Percentiles rank a stretch among this genome's conserved stretches.
phyloP scores from a whole-genome alignment of 2,113 vertebrate genomes.

The Lophura nycthemera region DNA sequence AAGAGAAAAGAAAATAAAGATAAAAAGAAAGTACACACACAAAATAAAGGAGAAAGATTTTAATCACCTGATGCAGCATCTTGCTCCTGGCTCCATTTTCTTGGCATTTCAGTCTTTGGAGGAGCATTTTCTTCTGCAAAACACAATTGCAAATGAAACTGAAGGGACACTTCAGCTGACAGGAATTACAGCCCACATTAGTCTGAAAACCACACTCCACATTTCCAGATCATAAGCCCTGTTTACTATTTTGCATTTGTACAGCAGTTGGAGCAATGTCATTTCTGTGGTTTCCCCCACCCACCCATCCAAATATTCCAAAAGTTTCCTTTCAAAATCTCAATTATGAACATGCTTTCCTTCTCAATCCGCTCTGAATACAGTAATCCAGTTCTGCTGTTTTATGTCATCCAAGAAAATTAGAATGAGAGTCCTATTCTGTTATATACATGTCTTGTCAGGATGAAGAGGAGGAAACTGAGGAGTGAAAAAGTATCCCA shows the following conservation, averaged over 20 bases:
- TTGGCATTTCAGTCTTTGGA: constrained; percentile 28
- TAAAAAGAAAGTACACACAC: neutral
- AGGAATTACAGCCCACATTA: neutral
- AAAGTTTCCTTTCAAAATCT: constrained; percentile 25
- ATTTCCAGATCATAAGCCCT: neutral
- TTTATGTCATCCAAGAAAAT: neutral
- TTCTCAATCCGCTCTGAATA: constrained; percentile 14
- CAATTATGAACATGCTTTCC: constrained; percentile 46
- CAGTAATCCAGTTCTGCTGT: neutral
- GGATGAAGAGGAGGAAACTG: neutral
- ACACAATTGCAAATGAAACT: constrained; percentile 40
- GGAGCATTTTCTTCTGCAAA: constrained; percentile 70
- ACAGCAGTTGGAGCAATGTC: constrained; percentile 29
- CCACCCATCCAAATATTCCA: constrained; percentile 8
- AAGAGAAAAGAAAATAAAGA: constrained; percentile 21
- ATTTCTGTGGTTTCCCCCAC: constrained; percentile 28
- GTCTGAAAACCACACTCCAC: neutral
- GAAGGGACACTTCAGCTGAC: neutral
- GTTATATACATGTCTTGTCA: neutral
- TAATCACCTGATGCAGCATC: constrained; percentile 68
- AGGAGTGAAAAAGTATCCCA: neutral
- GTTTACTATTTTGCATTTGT: constrained; percentile 14
- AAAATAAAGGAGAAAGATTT: constrained; percentile 6
- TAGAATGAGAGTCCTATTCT: neutral
- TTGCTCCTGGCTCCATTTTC: constrained; percentile 29